phyloP scores from a whole-genome alignment of 1,140 invertebrate genomes.

The Diorhabda carinulata region DNA sequence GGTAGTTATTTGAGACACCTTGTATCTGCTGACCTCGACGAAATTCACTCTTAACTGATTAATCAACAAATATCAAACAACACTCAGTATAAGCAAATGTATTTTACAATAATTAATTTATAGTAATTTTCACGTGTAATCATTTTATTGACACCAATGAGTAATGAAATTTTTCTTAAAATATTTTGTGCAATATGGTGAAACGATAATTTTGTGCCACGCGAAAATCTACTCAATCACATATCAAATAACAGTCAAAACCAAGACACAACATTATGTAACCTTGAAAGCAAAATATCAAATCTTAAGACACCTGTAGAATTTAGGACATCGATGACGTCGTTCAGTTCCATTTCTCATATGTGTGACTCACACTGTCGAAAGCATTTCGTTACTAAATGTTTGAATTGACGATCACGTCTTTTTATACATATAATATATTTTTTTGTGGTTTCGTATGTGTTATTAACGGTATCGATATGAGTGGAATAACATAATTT shows the following conservation, averaged over 20 bases:
- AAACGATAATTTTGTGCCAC: too few species aligned
- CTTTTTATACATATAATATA: background rate
- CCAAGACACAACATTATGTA: background rate
- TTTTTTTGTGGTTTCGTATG: slow-evolving; percentile 1
- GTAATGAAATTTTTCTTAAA: too few species aligned
- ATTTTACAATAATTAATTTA: too few species aligned
- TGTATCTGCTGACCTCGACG: too few species aligned
- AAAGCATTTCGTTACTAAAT: background rate
- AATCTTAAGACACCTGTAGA: slow-evolving; percentile 2
- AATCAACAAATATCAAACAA: too few species aligned
- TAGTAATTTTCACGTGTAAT: too few species aligned
- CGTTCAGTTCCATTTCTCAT: slow-evolving; percentile 1
- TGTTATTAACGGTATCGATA: background rate
- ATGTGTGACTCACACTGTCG: slow-evolving; percentile 5
- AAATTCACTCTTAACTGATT: too few species aligned
- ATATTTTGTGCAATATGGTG: too few species aligned
- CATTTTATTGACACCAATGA: too few species aligned
- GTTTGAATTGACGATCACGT: background rate
- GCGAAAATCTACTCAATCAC: too few species aligned
- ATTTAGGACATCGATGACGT: slow-evolving; percentile 5
- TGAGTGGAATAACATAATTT: background rate
- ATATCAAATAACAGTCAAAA: background rate
- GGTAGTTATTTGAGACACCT: too few species aligned
- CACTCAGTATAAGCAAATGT: too few species aligned
- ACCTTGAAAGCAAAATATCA: background rate